A percentile compares a stretch with the other conserved stretches of the same genome.
Evolutionary conservation across 2,797 vertebrate species (phyloP).

Genomic region (Sebastes trivittatus): DNA sequence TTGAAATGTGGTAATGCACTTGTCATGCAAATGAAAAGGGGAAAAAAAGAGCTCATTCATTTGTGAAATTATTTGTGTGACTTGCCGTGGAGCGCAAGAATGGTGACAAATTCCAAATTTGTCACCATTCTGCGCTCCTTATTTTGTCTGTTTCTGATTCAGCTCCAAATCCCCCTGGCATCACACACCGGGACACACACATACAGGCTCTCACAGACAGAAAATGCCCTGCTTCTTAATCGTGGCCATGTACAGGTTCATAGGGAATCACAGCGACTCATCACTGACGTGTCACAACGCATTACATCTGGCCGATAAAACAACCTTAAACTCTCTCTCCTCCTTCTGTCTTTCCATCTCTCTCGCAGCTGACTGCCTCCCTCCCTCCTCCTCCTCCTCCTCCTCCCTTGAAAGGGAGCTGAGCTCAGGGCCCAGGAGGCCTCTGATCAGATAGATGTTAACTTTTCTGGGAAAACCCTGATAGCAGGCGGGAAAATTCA

Average conservation of each 20-base stretch:
- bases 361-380: conserved; percentile 13
- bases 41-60: background rate
- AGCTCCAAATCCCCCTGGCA: conserved; percentile 49
- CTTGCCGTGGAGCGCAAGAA: background rate
- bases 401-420: conserved; percentile 43
- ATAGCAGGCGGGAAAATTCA: conserved; percentile 52
- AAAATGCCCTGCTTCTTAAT: conserved; percentile 38
- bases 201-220: conserved; percentile 12
- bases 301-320: conserved; percentile 75
- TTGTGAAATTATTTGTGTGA: background rate
- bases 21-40: conserved; percentile 29
- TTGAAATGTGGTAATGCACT: conserved; percentile 23
- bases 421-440: conserved; percentile 59
- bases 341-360: conserved; percentile 15
- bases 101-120: background rate
- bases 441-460: conserved; percentile 62
- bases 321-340: conserved; percentile 48
- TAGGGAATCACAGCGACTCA: conserved; percentile 67
- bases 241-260: conserved; percentile 46
- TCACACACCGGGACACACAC: conserved; percentile 19
- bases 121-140: conserved; percentile 1
- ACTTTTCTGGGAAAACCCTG: conserved; percentile 57
- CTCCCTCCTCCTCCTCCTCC: background rate
- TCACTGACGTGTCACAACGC: conserved; percentile 70
- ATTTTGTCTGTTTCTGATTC: conserved; percentile 46